These are phyloP conservation scores for Empidonax alnorum DNA, from an alignment of 2,113 vertebrate species.

Conservation along the genomic window DNA sequence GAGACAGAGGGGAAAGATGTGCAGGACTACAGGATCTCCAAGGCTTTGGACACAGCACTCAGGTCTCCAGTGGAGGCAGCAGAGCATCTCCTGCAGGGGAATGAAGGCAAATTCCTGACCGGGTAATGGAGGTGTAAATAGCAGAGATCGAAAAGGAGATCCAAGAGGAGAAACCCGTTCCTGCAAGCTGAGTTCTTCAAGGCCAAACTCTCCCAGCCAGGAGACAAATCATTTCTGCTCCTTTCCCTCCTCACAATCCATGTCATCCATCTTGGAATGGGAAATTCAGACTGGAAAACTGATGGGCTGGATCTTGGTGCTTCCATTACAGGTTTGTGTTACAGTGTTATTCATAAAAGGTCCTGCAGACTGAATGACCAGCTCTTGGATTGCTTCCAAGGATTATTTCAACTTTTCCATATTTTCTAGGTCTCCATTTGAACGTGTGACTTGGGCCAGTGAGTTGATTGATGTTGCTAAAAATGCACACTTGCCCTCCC, in stretches of 20 bases:
- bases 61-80: background rate
- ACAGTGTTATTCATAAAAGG: background rate
- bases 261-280: background rate
- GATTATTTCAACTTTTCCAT: conserved; percentile 56
- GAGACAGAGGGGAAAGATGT: background rate
- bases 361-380: conserved; percentile 6
- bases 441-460: background rate
- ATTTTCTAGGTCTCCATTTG: background rate
- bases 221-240: background rate
- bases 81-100: background rate
- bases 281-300: background rate
- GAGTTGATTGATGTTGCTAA: conserved; percentile 24
- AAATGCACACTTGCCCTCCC: background rate
- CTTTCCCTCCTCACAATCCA: background rate
- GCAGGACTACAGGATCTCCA: background rate
- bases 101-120: background rate
- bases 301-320: background rate
- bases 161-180: background rate
- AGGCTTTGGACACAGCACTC: background rate
- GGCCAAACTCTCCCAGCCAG: background rate
- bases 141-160: background rate
- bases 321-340: background rate
- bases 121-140: background rate
- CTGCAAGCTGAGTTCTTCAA: background rate
- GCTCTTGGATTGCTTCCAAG: conserved; percentile 29